These are phyloP conservation scores for Himalopsyche tibetana DNA, from an alignment of 2,888 invertebrate genomes.

Conservation along the genomic window DNA sequence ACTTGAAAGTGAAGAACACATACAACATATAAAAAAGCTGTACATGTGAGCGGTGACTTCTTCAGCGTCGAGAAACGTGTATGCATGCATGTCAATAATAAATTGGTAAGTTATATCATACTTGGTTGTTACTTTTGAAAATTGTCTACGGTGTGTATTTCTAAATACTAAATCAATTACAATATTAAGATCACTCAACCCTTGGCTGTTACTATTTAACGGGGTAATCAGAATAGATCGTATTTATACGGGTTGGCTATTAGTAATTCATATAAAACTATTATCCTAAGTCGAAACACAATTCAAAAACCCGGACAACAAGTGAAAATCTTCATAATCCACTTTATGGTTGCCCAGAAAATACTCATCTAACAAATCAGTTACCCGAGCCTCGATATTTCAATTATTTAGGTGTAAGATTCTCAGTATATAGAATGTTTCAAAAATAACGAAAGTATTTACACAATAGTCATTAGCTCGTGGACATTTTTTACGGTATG, in stretches of 20 bases:
- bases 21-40: too few relatives aligned
- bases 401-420: constrained; percentile 29
- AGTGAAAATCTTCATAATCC: constrained; percentile 11
- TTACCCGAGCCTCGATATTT: constrained; percentile 1
- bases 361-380: constrained; percentile 37
- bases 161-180: neutral
- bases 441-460: neutral
- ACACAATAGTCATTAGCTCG: too few relatives aligned
- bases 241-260: constrained; percentile 1
- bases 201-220: neutral
- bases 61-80: too few relatives aligned
- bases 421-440: neutral
- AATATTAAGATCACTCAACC: neutral
- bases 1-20: too few relatives aligned
- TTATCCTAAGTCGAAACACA: neutral
- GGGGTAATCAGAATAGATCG: neutral
- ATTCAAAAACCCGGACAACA: constrained; percentile 21
- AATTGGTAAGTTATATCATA: too few relatives aligned
- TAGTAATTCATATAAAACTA: constrained; percentile 28
- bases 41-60: too few relatives aligned
- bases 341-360: constrained; percentile 21
- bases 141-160: too few relatives aligned
- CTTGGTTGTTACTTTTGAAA: too few relatives aligned
- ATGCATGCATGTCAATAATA: too few relatives aligned
- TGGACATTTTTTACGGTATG: too few relatives aligned